Base-by-base conservation (phyloP, 2,113 vertebrate species). In the Scatophagus argus region DNA sequence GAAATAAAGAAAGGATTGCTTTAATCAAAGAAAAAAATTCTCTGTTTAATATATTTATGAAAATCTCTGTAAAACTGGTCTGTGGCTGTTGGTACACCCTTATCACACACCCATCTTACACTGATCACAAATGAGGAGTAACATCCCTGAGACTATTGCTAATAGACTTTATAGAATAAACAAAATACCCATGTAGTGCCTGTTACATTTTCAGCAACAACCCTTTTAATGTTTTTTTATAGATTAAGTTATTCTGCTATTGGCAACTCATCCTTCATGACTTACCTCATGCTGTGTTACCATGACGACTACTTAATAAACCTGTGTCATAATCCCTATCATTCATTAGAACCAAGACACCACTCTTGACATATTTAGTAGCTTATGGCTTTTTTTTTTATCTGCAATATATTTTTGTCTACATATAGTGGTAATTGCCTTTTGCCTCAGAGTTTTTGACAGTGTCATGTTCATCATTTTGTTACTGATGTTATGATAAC, bases 281-380 rank as follows among this genome's bases (percentile, higher is more conserved):
- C 65, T 74, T 55, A 72, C 78, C 66, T 63, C 68, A 61, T n/a
- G 58, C 68, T 66, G 54, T 17, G 44, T 85, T 79, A 56, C 79
- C 66, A 74, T 84, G 82, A 52, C 31, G 27, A 74, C 80, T 19
- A 29, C 27, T 78, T 72, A 74, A 75, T 77, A 77, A 74, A 69
- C 52, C 61, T 74, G 39, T 74, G 31, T 79, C 43, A 78, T 66
- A 49, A 39, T 61, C 21, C n/a, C 34, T n/a, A 55, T 84, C 58
- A 76, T 71, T 74, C 19, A 46, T 61, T 56, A 69, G 17, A 68
- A 54, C 25, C 34, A 49, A 36, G 27, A 68, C 41, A 29, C 38
- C 62, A 74, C 19, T 44, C 23, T 27, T 71, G 63, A 34, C 41
- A 51, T 58, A 62, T 67, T 71, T 43, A 58, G 54, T 67, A 69